Percentiles rank a stretch among this genome's conserved stretches.
These are phyloP conservation scores for Australoheros scitulus DNA, from an alignment of 2,113 vertebrate genomes.

Conservation along the genomic window DNA sequence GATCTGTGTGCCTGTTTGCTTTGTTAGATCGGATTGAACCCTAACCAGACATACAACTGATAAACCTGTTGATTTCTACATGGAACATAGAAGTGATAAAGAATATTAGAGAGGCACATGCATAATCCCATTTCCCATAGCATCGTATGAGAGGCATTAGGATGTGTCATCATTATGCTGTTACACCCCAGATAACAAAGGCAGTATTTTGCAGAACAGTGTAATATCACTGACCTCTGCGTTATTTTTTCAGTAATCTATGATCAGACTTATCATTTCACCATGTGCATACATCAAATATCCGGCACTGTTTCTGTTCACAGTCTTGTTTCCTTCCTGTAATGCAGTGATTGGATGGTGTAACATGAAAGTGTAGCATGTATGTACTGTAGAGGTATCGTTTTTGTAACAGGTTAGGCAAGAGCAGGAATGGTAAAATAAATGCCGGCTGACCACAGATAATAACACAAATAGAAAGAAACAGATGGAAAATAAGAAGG, in stretches of 20 bases:
- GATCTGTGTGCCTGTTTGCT: not conserved
- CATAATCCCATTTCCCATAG: not conserved
- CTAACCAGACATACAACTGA: not conserved
- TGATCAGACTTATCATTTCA: slow-evolving; percentile 22
- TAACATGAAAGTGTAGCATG: not conserved
- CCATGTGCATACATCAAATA: slow-evolving; percentile 20
- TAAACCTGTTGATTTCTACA: not conserved
- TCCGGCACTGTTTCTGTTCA: slow-evolving; percentile 13
- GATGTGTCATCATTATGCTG: not conserved
- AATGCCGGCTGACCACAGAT: slow-evolving; percentile 18
- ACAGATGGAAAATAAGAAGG: not conserved
- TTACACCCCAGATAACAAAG: not conserved
- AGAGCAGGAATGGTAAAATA: not conserved
- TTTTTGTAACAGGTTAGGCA: not conserved
- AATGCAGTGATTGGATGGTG: not conserved
- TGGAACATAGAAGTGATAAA: not conserved
- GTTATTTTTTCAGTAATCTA: not conserved
- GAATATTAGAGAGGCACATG: not conserved
- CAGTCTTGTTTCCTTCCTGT: slow-evolving; percentile 17
- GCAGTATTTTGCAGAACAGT: slow-evolving; percentile 2
- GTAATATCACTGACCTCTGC: slow-evolving; percentile 8
- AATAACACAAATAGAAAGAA: slow-evolving; percentile 10
- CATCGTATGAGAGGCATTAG: slow-evolving; percentile 5
- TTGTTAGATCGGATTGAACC: not conserved
- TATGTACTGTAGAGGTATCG: not conserved